A percentile compares a stretch with the other conserved stretches of the same genome.
Evolutionary conservation across 2,113 vertebrate genomes (phyloP).

Genomic region (Colius striatus): DNA sequence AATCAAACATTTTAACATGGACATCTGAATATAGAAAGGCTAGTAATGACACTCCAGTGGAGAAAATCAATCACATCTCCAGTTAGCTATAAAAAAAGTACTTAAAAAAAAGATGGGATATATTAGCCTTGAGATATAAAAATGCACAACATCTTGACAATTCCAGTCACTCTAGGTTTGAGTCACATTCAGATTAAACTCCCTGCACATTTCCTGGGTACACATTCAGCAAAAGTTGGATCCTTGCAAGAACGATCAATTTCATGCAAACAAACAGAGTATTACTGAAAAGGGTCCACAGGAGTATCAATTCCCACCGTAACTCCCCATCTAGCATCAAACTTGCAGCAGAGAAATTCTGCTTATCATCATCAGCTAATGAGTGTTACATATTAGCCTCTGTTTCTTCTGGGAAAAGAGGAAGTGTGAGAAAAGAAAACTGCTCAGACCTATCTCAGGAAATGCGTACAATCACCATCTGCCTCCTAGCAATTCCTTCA

Average conservation of each 20-base stretch:
- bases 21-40: neutral
- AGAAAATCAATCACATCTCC: neutral
- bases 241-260: neutral
- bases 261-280: neutral
- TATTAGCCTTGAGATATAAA: slow-evolving; percentile 12
- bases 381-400: neutral
- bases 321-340: neutral
- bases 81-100: neutral
- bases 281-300: neutral
- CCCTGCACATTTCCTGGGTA: neutral
- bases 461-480: neutral
- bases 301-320: neutral
- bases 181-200: neutral
- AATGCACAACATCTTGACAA: neutral
- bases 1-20: neutral
- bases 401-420: neutral
- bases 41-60: neutral
- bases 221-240: neutral
- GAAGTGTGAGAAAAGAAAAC: neutral
- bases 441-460: neutral
- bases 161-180: neutral
- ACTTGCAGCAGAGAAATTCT: neutral
- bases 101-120: neutral
- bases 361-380: neutral
- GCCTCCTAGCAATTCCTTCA: neutral